These are phyloP conservation scores for Shargacucullia verbasci DNA, from an alignment of 2,888 invertebrate genomes.

Conservation along the genomic window DNA sequence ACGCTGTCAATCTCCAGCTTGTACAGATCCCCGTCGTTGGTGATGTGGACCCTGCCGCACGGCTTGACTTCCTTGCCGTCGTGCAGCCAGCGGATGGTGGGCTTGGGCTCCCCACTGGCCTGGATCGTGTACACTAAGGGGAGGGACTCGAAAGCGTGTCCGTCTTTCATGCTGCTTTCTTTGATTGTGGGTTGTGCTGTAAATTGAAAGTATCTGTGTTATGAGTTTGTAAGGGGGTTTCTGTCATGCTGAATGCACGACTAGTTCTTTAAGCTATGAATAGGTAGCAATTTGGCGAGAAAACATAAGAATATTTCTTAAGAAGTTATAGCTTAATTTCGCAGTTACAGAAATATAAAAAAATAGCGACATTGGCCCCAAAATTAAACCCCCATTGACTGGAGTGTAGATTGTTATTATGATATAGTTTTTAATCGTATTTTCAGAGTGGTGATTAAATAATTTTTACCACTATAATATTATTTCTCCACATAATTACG, in stretches of 20 bases:
- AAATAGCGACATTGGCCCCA: no score
- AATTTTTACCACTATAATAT: no score
- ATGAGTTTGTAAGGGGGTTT: not conserved
- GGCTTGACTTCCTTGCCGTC: slow-evolving; percentile 92
- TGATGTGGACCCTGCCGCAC: slow-evolving; percentile 90
- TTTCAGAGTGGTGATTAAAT: no score
- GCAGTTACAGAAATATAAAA: slow-evolving; percentile 13
- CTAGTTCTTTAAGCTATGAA: not conserved
- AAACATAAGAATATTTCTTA: slow-evolving; percentile 15
- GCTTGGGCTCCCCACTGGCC: slow-evolving; percentile 93
- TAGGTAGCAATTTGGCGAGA: slow-evolving; percentile 36
- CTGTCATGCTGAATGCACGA: not conserved
- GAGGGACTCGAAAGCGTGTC: slow-evolving; percentile 94
- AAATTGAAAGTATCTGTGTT: slow-evolving; percentile 46
- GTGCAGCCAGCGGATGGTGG: slow-evolving; percentile 94
- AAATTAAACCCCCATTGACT: no score
- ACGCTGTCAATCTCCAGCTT: slow-evolving; percentile 92
- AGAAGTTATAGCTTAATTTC: slow-evolving; percentile 1
- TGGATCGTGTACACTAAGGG: slow-evolving; percentile 94
- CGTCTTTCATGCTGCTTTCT: slow-evolving; percentile 92
- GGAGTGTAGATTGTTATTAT: no score
- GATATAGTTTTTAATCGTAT: no score
- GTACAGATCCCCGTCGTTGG: slow-evolving; percentile 92
- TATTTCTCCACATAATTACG: no score
- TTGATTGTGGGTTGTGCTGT: slow-evolving; percentile 92